phyloP scores from a whole-genome alignment of 1,140 invertebrate genomes.

The Heliconius melpomene region DNA sequence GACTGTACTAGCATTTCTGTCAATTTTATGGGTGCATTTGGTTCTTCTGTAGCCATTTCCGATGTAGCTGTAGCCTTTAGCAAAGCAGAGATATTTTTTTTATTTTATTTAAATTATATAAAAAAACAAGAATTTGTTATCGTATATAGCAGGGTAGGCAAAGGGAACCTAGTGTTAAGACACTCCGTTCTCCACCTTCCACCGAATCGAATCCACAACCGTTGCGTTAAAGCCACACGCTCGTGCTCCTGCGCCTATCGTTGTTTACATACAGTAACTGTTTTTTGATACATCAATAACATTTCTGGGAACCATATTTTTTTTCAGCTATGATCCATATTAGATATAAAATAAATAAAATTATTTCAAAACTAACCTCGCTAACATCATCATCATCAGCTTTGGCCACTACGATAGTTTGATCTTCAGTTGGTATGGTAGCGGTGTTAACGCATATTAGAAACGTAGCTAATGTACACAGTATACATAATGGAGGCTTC shows the following conservation, averaged over 20 bases:
- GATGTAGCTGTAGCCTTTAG: not conserved
- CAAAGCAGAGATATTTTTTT: not conserved
- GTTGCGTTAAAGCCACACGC: too few species aligned
- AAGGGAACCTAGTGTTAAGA: too few species aligned
- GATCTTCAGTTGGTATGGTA: slow-evolving; percentile 15
- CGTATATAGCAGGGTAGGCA: too few species aligned
- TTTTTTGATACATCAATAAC: too few species aligned
- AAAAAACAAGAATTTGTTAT: too few species aligned
- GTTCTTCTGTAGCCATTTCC: slow-evolving; percentile 44
- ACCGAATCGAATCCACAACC: too few species aligned
- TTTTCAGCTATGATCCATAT: too few species aligned
- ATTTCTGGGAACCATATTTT: not conserved
- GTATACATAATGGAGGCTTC: slow-evolving; percentile 10
- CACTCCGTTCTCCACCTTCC: too few species aligned
- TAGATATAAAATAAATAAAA: not conserved
- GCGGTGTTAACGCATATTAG: not conserved
- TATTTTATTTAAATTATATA: too few species aligned
- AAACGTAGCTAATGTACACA: not conserved
- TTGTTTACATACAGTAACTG: too few species aligned
- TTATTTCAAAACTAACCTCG: not conserved
- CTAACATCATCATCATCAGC: not conserved
- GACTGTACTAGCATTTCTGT: slow-evolving; percentile 81
- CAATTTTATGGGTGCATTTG: slow-evolving; percentile 59
- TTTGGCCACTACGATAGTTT: slow-evolving; percentile 12
- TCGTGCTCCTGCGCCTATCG: too few species aligned